A percentile compares a stretch with the other conserved stretches of the same genome.
phyloP scores from a whole-genome alignment of 2,797 vertebrate genomes.

The Gambelia wislizenii region DNA sequence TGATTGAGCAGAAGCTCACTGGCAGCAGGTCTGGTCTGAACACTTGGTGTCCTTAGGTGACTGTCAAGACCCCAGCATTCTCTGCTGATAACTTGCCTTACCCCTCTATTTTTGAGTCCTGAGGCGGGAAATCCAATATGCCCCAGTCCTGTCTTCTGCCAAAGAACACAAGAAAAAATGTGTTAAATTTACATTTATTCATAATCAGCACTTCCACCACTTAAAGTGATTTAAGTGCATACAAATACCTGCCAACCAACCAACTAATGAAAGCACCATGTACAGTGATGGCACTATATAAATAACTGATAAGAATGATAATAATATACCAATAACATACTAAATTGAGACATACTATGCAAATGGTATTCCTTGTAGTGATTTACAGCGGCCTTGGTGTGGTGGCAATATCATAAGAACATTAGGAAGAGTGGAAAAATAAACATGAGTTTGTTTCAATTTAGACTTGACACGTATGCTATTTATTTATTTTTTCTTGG shows the following conservation, averaged over 20 bases:
- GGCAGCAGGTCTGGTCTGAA: not conserved
- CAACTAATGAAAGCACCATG: too few species aligned
- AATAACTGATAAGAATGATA: too few species aligned
- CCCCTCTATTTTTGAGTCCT: too few species aligned
- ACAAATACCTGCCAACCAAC: too few species aligned
- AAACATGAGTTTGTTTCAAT: constrained; percentile 6
- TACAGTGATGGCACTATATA: too few species aligned
- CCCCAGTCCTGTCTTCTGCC: too few species aligned
- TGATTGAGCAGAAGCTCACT: not conserved
- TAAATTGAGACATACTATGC: not conserved
- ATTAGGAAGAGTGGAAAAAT: constrained; percentile 2
- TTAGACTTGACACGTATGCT: not conserved
- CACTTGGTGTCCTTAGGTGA: not conserved
- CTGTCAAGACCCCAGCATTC: not conserved
- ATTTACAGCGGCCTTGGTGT: not conserved
- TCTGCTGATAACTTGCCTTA: too few species aligned
- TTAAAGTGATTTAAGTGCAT: too few species aligned
- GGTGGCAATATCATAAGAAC: not conserved
- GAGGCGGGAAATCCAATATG: too few species aligned
- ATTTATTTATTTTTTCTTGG: not conserved
- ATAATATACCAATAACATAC: not conserved
- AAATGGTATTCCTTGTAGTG: not conserved
- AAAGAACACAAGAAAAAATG: too few species aligned
- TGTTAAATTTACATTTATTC: too few species aligned
- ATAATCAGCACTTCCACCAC: too few species aligned